A percentile compares a stretch with the other conserved stretches of the same genome.
These are phyloP conservation scores for Zaprionus nigranus DNA, from an alignment of 1,140 invertebrate species.

Conservation along the genomic window DNA sequence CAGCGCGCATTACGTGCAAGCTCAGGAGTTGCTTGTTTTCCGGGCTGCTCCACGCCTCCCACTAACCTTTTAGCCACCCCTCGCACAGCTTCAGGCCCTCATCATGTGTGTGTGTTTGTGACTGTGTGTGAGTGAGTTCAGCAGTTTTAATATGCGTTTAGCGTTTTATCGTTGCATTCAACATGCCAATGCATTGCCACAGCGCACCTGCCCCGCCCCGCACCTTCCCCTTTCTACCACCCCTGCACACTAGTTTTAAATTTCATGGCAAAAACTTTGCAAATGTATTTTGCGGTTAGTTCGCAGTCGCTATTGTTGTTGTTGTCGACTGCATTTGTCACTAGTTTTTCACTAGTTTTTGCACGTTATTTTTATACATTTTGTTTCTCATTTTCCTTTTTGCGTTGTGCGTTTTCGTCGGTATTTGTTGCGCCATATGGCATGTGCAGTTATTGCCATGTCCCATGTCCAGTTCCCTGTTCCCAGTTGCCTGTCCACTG, in stretches of 20 bases:
- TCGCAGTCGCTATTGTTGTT: slow-evolving; percentile 13
- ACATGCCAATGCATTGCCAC: slow-evolving; percentile 62
- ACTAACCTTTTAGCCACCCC: too few species aligned
- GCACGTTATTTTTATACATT: slow-evolving; percentile 27
- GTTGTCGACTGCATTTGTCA: slow-evolving; percentile 45
- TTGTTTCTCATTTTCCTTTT: slow-evolving; percentile 49
- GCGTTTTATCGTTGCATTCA: slow-evolving; percentile 59
- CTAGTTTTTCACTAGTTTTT: slow-evolving; percentile 32
- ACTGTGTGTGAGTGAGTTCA: slow-evolving; percentile 17
- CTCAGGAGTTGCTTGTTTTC: slow-evolving; percentile 27
- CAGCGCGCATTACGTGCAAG: slow-evolving; percentile 54
- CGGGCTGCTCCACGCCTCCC: neutral
- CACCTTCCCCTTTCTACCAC: neutral
- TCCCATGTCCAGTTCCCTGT: slow-evolving; percentile 19
- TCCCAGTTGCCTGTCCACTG: slow-evolving; percentile 18
- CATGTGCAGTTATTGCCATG: slow-evolving; percentile 49
- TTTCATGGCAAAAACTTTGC: slow-evolving; percentile 55
- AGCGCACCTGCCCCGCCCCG: slow-evolving; percentile 27
- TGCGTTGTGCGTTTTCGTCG: slow-evolving; percentile 37
- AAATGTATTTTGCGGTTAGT: slow-evolving; percentile 65
- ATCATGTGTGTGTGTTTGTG: slow-evolving; percentile 25
- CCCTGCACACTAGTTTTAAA: slow-evolving; percentile 31
- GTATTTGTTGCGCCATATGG: slow-evolving; percentile 48
- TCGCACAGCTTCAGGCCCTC: slow-evolving; percentile 29
- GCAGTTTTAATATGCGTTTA: slow-evolving; percentile 76